phyloP scores from a whole-genome alignment of 2,113 vertebrate genomes.

The Tonatia bakeri region DNA sequence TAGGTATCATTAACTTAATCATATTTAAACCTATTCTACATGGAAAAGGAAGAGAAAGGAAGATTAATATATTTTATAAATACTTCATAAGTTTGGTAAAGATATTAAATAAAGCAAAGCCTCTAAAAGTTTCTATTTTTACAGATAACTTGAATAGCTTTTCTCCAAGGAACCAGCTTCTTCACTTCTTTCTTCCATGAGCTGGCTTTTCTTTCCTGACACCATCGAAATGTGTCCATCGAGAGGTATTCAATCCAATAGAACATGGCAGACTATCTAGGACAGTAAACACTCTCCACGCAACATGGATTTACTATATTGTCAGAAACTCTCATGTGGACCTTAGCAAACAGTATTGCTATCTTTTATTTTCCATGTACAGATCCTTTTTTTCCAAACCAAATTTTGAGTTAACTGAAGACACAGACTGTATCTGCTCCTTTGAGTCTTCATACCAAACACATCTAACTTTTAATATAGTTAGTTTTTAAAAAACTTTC shows the following conservation, averaged over 20 bases:
- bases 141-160: not conserved
- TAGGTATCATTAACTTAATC: constrained; percentile 8
- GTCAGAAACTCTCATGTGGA: not conserved
- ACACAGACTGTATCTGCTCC: not conserved
- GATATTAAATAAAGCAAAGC: not conserved
- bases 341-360: not conserved
- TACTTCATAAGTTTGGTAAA: not conserved
- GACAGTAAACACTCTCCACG: not conserved
- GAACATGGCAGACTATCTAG: not conserved
- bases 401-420: not conserved
- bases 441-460: not conserved
- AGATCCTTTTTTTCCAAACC: not conserved
- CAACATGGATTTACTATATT: not conserved
- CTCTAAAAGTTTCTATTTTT: constrained; percentile 11
- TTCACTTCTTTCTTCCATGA: not conserved
- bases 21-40: not conserved
- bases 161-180: not conserved
- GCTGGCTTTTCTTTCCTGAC: not conserved
- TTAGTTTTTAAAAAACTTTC: not conserved
- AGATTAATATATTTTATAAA: not conserved
- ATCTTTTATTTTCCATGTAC: not conserved
- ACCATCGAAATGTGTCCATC: not conserved
- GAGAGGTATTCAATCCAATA: not conserved
- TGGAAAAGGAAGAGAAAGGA: constrained; percentile 1
- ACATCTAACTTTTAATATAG: not conserved